Evolutionary conservation across 2,888 invertebrate species (phyloP), one percentile per base, ranked within the genome.

Genomic region (Chironomus riparius): DNA sequence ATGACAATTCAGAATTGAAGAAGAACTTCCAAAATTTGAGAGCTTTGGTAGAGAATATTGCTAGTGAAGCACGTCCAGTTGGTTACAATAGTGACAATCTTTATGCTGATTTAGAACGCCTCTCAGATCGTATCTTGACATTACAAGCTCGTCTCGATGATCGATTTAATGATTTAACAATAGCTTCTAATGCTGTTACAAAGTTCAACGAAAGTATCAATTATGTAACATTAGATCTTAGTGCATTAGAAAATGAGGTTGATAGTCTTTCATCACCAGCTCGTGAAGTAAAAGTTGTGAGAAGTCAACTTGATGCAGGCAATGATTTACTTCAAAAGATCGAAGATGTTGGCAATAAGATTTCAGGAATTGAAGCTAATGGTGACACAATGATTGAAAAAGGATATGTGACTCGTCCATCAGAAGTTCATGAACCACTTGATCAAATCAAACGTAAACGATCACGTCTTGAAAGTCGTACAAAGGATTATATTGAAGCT

Each of bases 191-290:
- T 0, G 94, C 94, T 0, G 90, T 94, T 70, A 89, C 93, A 0
- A 92, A 93, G 80, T 95, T 95, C 85, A 93, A 94, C 84, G 94
- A 95, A 78, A 91, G 93, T 85, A 91, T 95, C 13, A 95, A 95
- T 83, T 87, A 84, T 56, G 86, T 96, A 1, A 89, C 89, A 21
- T 87, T 91, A 78, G 92, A 95, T 81, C 84, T 97, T 3, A 87
- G 90, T 0, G 90, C 89, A 76, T 84, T 97, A 74, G 97, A 97
- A 81, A 89, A 89, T 76, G 94, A 95, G 79, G 84, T 97, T 48
- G 94, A 95, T 80, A 85, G 87, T 47, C 92, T 97, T 88, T 91
- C 91, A 80, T 91, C 97, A 0, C 91, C 95, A 0, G 96, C 91
- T 0, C 88, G 97, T 18, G 97, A 97, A 82, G 88, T 95, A 65